Conservation (phyloP, 1,140 invertebrate genomes). For the Chironomus striatipennis region DNA sequence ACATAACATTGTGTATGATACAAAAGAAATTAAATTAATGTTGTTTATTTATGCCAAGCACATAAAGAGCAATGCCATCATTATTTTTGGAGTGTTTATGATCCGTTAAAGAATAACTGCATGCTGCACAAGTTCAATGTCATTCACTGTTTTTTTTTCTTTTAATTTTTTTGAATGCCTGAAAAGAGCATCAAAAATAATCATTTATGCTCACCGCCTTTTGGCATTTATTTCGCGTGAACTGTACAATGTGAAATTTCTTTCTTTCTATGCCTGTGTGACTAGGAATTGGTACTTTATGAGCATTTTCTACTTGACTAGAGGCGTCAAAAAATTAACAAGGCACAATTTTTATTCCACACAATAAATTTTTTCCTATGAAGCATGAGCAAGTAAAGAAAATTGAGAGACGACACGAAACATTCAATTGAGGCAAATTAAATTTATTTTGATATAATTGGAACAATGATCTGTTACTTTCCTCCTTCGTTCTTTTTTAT, state of each 20-base stretch:
- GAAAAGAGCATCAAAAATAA: background rate
- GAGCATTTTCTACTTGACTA: background rate
- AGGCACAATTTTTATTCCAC: background rate
- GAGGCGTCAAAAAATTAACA: background rate
- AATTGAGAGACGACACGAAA: constrained; percentile 7
- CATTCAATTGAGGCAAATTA: background rate
- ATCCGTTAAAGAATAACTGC: constrained; percentile 11
- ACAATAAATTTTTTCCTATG: background rate
- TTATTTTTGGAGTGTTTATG: background rate
- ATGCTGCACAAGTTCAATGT: constrained; percentile 15
- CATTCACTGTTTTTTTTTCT: background rate
- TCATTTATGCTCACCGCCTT: background rate
- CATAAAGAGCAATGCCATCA: background rate
- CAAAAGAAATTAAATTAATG: constrained; percentile 19
- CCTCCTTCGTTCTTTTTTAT: background rate
- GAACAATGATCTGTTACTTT: constrained; percentile 5
- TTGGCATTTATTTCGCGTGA: background rate
- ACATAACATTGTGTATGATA: too few species aligned
- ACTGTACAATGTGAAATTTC: too few species aligned
- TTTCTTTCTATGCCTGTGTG: too few species aligned
- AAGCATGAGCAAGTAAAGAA: background rate
- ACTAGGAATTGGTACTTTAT: too few species aligned
- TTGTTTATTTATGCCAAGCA: background rate
- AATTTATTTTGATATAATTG: constrained; percentile 6
- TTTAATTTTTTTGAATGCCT: background rate